A percentile compares a stretch with the other conserved stretches of the same genome.
Evolutionary conservation across 1,140 invertebrate species (phyloP).

Genomic region (Galleria mellonella): DNA sequence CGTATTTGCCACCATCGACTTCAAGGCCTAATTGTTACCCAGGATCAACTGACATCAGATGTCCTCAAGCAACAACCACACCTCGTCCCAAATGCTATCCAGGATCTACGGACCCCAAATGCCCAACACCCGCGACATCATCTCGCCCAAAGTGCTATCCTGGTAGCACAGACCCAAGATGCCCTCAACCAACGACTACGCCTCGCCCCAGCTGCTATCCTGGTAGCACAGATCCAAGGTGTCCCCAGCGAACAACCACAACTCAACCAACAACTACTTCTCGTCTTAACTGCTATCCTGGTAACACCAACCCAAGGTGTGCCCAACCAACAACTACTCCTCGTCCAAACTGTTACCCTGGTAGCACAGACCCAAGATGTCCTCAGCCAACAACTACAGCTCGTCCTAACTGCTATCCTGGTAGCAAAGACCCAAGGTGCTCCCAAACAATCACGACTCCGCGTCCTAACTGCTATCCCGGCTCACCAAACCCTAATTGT

Average conservation of each 20-base stretch:
- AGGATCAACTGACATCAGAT: conserved; percentile 59
- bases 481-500: conserved; percentile 54
- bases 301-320: conserved; percentile 25
- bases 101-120: conserved; percentile 64
- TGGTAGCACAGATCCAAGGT: conserved; percentile 46
- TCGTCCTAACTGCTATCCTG: conserved; percentile 24
- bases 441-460: conserved; percentile 28
- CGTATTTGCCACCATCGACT: conserved; percentile 22
- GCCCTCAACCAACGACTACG: conserved; percentile 26
- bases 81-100: conserved; percentile 53
- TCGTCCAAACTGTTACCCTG: conserved; percentile 46
- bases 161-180: conserved; percentile 48
- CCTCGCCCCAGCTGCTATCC: conserved; percentile 24
- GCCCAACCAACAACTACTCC: conserved; percentile 21
- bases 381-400: conserved; percentile 22
- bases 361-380: conserved; percentile 54
- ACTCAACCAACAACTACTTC: conserved; percentile 18
- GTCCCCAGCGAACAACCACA: conserved; percentile 27
- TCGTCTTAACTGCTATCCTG: conserved; percentile 37
- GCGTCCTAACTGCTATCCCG: conserved; percentile 45
- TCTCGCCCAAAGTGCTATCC: conserved; percentile 35
- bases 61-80: conserved; percentile 38
- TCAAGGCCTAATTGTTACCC: conserved; percentile 23
- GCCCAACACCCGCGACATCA: conserved; percentile 47
- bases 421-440: conserved; percentile 56